A percentile compares a stretch with the other conserved stretches of the same genome.
These are phyloP conservation scores for Leptoteleia sp. DNA, from an alignment of 1,140 invertebrate genomes.

Conservation along the genomic window DNA sequence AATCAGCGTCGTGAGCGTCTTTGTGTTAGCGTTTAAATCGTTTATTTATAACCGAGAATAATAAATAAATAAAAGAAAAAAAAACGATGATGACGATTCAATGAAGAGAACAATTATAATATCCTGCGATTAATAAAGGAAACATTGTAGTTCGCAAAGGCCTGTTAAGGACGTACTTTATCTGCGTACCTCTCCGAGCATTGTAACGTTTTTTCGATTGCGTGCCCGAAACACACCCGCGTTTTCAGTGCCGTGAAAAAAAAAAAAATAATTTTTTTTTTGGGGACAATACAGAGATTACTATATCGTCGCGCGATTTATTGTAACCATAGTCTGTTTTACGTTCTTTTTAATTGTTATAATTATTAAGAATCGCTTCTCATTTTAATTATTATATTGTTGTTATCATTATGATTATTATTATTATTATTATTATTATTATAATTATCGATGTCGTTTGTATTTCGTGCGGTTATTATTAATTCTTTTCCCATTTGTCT, in stretches of 20 bases:
- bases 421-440: slow-evolving; percentile 39
- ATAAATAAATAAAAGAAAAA: not conserved
- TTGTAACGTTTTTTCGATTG: slow-evolving; percentile 53
- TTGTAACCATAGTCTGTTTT: slow-evolving; percentile 47
- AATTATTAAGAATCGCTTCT: slow-evolving; percentile 43
- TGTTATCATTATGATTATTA: slow-evolving; percentile 36
- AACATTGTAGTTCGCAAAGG: slow-evolving; percentile 66
- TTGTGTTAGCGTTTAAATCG: slow-evolving; percentile 68
- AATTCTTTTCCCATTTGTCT: slow-evolving; percentile 26
- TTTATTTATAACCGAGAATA: slow-evolving; percentile 57
- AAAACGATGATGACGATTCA: slow-evolving; percentile 17
- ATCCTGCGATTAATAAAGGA: slow-evolving; percentile 56
- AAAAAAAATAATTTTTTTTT: no score
- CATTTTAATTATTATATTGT: slow-evolving; percentile 47
- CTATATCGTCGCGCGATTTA: slow-evolving; percentile 37
- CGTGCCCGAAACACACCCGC: slow-evolving; percentile 45
- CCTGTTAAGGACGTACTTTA: slow-evolving; percentile 70
- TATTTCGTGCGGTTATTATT: slow-evolving; percentile 30
- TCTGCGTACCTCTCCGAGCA: slow-evolving; percentile 57
- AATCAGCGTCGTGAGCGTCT: slow-evolving; percentile 67
- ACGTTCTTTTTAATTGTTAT: slow-evolving; percentile 43
- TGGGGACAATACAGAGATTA: slow-evolving; percentile 30
- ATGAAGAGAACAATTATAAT: slow-evolving; percentile 59
- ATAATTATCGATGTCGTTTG: slow-evolving; percentile 33
- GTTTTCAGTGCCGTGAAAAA: slow-evolving; percentile 31